Evolutionary conservation across 2,797 vertebrate species (phyloP), one percentile per base, ranked within the genome.

Genomic region (Dendrocincla fuliginosa): DNA sequence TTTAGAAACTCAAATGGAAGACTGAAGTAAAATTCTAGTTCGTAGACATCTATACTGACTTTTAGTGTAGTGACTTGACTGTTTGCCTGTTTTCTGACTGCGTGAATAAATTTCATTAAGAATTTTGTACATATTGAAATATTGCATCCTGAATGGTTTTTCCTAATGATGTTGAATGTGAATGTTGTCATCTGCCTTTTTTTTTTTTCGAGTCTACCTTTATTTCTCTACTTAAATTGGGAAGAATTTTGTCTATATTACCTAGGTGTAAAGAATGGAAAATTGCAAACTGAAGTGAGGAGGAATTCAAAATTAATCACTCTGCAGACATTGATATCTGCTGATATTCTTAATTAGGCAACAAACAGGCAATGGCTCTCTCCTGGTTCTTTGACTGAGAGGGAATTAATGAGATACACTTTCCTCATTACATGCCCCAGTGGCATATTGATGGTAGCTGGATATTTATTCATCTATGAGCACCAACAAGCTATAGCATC

Each of bases 1-100:
- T 94, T 80, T 65, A 87, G 78, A 93, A 97, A 97, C 39, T 27
- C 28, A 61, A 35, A 92, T 84, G 35, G 85, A 89, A 95, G 64
- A 49, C 76, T 86, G 42, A 89, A 89, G 88, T 93, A 80, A 88
- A 95, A 92, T 92, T 95, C 60, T 69, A 56, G 60, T 90, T 91
- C 25, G 5, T 74, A 80, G 79, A 79, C 12, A 30, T 52, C 20
- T 91, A 91, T 89, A 80, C n/a, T 95, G 71, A 33, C 20, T 19
- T 67, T 53, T 89, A 46, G 39, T 87, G 70, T 61, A 84, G 44
- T 78, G 52, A 55, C 41, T 79, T 46, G 49, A 39, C 63, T 64
- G 17, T 84, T 71, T 19, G 32, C 67, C 59, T 41, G 7, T 78
- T 87, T 71, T 84, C 78, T 80, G 18, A 69, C 44, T 80, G 65